Evolutionary conservation across 2,797 vertebrate genomes (phyloP).

Genomic region (Telmatherina bonti): DNA sequence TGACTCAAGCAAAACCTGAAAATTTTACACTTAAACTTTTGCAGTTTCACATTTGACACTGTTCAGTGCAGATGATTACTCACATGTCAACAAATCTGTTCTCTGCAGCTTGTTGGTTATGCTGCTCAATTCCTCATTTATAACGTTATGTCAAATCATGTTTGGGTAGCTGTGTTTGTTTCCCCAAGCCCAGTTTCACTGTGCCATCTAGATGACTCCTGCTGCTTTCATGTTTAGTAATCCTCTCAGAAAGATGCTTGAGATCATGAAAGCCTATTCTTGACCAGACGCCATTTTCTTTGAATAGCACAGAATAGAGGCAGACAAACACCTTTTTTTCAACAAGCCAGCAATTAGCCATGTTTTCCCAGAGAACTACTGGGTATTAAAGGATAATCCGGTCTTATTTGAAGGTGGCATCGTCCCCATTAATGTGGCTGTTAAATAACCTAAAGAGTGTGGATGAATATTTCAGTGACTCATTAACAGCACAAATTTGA

Average conservation of each 20-base stretch:
- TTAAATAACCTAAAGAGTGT: not conserved
- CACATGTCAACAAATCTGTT: not conserved
- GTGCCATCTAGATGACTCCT: not conserved
- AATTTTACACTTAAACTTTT: not conserved
- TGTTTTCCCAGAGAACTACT: not conserved
- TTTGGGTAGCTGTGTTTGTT: slow-evolving; percentile 8
- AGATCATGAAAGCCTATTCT: slow-evolving; percentile 13
- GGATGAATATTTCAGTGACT: slow-evolving; percentile 7
- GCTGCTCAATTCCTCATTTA: not conserved
- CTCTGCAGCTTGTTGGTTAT: not conserved
- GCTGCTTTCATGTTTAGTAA: slow-evolving; percentile 7
- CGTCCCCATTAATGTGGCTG: slow-evolving; percentile 5
- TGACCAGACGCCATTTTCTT: not conserved
- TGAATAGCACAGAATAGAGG: not conserved
- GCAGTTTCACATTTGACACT: not conserved
- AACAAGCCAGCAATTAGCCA: not conserved
- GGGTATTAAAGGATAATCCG: not conserved
- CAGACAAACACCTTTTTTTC: not conserved
- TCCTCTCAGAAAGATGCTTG: slow-evolving; percentile 12
- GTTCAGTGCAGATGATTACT: not conserved
- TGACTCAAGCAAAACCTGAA: not conserved
- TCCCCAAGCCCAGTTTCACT: not conserved
- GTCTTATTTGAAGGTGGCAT: not conserved
- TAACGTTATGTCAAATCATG: not conserved
- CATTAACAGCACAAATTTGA: not conserved